A percentile compares a stretch with the other conserved stretches of the same genome.
Evolutionary conservation across 2,888 invertebrate genomes (phyloP).

Genomic region (Timema cristinae): DNA sequence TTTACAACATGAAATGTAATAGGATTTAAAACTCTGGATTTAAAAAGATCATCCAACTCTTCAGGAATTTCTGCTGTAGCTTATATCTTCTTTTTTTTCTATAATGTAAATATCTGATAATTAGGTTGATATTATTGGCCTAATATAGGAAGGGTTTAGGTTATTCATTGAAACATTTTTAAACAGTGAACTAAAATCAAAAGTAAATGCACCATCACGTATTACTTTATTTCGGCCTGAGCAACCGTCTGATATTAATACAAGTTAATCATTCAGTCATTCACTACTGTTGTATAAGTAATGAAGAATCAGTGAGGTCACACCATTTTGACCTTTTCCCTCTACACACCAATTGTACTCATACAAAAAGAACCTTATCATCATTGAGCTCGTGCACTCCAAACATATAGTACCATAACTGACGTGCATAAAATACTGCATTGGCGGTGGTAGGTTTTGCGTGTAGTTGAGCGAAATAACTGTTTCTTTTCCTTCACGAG

Average conservation of each 20-base stretch:
- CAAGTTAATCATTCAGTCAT: too few relatives aligned
- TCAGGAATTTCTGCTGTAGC: too few relatives aligned
- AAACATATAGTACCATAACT: too few relatives aligned
- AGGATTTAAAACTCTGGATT: too few relatives aligned
- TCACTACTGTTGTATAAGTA: neutral
- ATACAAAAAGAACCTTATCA: neutral
- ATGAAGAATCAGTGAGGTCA: neutral
- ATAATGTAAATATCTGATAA: too few relatives aligned
- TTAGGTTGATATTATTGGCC: neutral
- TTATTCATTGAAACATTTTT: conserved; percentile 1
- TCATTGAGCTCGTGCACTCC: neutral
- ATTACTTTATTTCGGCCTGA: neutral
- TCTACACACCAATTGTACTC: neutral
- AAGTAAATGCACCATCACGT: neutral
- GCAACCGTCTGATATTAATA: too few relatives aligned
- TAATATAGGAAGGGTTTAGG: conserved; percentile 9
- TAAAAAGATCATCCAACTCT: too few relatives aligned
- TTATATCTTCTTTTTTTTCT: too few relatives aligned
- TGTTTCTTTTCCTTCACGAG: neutral
- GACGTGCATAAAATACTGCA: too few relatives aligned
- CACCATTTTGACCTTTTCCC: conserved; percentile 5
- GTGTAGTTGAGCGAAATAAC: too few relatives aligned
- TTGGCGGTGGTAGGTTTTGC: too few relatives aligned
- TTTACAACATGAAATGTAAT: too few relatives aligned
- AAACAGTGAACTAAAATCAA: conserved; percentile 5